Percentiles rank a stretch among this genome's conserved stretches.
Evolutionary conservation across 2,113 vertebrate species (phyloP).

Genomic region (Spilogale gracilis): DNA sequence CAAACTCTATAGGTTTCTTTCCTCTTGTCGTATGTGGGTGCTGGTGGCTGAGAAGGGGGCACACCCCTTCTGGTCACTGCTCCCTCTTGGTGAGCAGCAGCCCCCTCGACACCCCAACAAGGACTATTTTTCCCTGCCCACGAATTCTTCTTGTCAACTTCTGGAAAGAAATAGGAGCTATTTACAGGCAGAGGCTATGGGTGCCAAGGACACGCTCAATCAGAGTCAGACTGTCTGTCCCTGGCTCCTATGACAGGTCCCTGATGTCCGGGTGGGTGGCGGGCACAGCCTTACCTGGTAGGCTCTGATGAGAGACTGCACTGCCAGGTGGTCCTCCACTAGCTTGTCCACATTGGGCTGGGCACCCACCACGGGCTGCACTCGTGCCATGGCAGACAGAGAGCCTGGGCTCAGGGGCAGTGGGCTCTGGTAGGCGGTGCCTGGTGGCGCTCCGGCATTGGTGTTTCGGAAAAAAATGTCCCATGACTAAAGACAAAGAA

Average conservation of each 20-base stretch:
- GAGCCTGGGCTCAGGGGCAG: constrained; percentile 85
- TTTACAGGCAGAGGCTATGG: neutral
- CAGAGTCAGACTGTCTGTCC: neutral
- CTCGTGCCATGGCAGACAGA: constrained; percentile 84
- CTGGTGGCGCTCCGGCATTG: constrained; percentile 93
- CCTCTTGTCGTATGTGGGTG: neutral
- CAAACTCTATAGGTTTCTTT: neutral
- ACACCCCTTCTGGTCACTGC: rapidly evolving
- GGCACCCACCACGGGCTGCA: constrained; percentile 87
- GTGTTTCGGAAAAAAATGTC: constrained; percentile 96
- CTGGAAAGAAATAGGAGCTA: neutral
- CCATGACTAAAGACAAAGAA: constrained; percentile 93
- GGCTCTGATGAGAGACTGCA: constrained; percentile 96
- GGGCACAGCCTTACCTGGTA: constrained; percentile 92
- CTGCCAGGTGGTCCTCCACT: constrained; percentile 95
- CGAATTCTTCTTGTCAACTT: neutral
- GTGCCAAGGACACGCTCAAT: neutral
- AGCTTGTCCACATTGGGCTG: constrained; percentile 94
- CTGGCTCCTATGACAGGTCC: neutral
- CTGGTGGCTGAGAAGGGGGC: neutral
- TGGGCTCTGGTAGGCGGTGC: constrained; percentile 94
- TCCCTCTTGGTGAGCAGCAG: neutral
- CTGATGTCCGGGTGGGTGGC: rapidly evolving
- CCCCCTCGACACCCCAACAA: rapidly evolving
- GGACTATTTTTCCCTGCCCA: neutral